Conservation (phyloP, 2,797 vertebrate genomes). For the Natrix natrix region DNA sequence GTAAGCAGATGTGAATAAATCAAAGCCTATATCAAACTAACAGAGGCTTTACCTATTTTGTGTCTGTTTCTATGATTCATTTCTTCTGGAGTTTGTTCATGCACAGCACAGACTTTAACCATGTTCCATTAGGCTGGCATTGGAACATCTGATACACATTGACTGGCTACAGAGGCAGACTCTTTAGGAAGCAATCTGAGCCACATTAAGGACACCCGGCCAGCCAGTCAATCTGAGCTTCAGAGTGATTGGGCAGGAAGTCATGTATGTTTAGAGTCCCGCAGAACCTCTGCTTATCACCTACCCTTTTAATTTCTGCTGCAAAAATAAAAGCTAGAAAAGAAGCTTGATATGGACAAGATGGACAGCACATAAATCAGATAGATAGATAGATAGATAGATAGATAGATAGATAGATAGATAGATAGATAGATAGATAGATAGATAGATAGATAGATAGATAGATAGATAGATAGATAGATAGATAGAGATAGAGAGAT, state of each 20-base stretch:
- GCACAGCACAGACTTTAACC: neutral
- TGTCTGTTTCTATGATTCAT: neutral
- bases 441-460: no score
- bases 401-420: no score
- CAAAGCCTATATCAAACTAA: neutral
- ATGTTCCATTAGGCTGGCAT: neutral
- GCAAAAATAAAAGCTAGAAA: slow-evolving; percentile 17
- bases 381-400: no score
- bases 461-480: no score
- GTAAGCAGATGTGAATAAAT: neutral
- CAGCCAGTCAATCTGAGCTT: neutral
- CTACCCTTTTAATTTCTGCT: slow-evolving; percentile 17
- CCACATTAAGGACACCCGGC: neutral
- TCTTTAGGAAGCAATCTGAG: neutral
- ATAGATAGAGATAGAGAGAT: no score
- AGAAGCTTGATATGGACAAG: slow-evolving; percentile 12
- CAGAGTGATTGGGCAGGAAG: neutral
- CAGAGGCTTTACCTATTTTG: neutral
- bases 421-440: no score
- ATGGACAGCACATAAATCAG: neutral
- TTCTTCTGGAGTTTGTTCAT: neutral
- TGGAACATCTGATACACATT: neutral
- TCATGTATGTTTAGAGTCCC: neutral
- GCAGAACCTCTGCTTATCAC: neutral
- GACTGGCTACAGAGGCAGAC: neutral